phyloP scores from a whole-genome alignment of 2,888 invertebrate genomes.

The Platycnemis pennipes region DNA sequence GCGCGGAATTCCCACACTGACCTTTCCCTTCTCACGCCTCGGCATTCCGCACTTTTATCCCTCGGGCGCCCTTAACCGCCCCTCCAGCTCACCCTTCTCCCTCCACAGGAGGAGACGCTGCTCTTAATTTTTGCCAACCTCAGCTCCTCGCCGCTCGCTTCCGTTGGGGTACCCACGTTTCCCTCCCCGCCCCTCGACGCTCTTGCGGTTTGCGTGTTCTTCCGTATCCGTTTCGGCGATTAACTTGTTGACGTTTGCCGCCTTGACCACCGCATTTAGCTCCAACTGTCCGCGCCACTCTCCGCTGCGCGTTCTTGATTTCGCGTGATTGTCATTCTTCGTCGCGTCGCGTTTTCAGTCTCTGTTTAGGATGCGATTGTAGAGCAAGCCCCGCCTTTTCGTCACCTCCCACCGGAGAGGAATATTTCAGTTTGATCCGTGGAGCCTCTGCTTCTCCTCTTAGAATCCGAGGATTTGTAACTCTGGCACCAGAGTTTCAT shows the following conservation, averaged over 20 bases:
- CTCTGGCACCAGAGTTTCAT: neutral
- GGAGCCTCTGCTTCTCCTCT: neutral
- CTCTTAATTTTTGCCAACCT: constrained; percentile 21
- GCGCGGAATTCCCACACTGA: constrained; percentile 16
- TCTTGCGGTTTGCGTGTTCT: constrained; percentile 25
- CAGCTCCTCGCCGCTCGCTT: neutral
- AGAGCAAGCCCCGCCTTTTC: neutral
- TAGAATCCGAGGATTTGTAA: neutral
- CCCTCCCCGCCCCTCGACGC: neutral
- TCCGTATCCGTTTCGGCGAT: constrained; percentile 28
- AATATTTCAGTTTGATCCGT: neutral
- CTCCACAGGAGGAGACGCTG: neutral
- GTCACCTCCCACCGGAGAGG: neutral
- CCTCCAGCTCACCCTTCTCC: neutral
- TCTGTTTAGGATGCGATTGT: too few relatives aligned
- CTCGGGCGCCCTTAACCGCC: neutral
- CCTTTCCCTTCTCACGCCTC: constrained; percentile 32
- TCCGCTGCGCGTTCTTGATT: too few relatives aligned
- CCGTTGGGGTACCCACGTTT: neutral
- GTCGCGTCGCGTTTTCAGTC: too few relatives aligned
- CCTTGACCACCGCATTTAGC: neutral
- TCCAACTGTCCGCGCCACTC: neutral
- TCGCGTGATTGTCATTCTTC: too few relatives aligned
- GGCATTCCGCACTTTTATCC: constrained; percentile 15
- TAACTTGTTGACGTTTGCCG: constrained; percentile 39